These are phyloP conservation scores for Eupithecia centaureata DNA, from an alignment of 2,888 invertebrate genomes.

Conservation along the genomic window DNA sequence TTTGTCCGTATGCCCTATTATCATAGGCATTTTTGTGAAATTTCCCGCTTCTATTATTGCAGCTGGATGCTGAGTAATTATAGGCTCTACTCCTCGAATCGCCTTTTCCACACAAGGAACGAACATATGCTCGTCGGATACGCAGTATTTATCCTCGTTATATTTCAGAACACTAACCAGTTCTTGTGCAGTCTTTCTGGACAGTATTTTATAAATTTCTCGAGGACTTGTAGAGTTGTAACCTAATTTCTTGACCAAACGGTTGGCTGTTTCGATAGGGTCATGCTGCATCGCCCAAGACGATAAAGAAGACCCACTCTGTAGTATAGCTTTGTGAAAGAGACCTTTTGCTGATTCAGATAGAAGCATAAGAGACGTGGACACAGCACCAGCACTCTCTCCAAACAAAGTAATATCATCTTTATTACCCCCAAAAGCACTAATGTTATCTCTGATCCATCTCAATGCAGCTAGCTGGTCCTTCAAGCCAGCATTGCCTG, in stretches of 20 bases:
- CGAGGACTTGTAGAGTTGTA: conserved; percentile 67
- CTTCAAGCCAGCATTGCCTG: conserved; percentile 87
- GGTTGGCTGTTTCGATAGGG: conserved; percentile 65
- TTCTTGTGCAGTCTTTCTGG: conserved; percentile 62
- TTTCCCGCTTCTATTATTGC: conserved; percentile 67
- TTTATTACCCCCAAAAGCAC: conserved; percentile 72
- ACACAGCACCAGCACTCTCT: conserved; percentile 77
- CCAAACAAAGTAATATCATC: conserved; percentile 74
- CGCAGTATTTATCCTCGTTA: conserved; percentile 64
- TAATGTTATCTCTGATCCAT: conserved; percentile 73
- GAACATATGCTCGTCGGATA: conserved; percentile 67
- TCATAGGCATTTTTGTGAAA: conserved; percentile 75
- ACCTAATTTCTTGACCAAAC: conserved; percentile 68
- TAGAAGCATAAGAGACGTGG: conserved; percentile 68
- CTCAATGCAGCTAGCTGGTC: conserved; percentile 75
- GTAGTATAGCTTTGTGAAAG: conserved; percentile 73
- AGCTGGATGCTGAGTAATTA: conserved; percentile 66
- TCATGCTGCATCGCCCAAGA: conserved; percentile 74
- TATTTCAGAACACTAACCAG: conserved; percentile 62
- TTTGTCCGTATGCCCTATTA: conserved; percentile 72
- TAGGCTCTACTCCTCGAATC: conserved; percentile 66
- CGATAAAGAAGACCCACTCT: conserved; percentile 71
- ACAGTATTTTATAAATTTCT: conserved; percentile 66
- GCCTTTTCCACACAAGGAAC: conserved; percentile 72
- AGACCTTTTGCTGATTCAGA: conserved; percentile 69